Base-by-base conservation (phyloP, 2,888 invertebrate genomes). In the Elysia crispata region DNA sequence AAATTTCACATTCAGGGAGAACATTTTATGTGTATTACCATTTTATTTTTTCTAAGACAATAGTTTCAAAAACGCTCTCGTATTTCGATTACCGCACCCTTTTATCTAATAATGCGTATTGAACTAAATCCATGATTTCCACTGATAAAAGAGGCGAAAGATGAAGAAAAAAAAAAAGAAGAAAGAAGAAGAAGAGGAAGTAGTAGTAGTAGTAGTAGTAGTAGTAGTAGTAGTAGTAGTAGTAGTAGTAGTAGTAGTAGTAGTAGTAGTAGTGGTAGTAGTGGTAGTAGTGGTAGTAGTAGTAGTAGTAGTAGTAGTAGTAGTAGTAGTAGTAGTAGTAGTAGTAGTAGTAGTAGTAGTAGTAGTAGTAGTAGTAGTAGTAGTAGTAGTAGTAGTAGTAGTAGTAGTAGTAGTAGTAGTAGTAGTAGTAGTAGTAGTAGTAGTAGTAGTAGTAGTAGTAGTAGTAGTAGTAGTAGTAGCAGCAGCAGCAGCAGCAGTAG, bases 161-260 rank as follows among this genome's bases (percentile, higher is more conserved):
- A n/a, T n/a, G n/a, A n/a, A n/a, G n/a, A n/a, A n/a, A n/a, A n/a
- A n/a, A n/a, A n/a, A n/a, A n/a, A n/a, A n/a, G n/a, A n/a, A n/a
- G n/a, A n/a, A n/a, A n/a, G n/a, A n/a, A n/a, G n/a, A n/a, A n/a
- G n/a, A n/a, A n/a, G n/a, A n/a, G n/a, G n/a, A n/a, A n/a, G n/a
- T n/a, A n/a, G n/a, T n/a, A n/a, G n/a, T n/a, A n/a, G n/a, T n/a
- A n/a, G n/a, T n/a, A n/a, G n/a, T n/a, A n/a, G n/a, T n/a, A n/a
- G n/a, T n/a, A n/a, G 54, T 54, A 54, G 54, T 54, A 54, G 54
- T 54, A 54, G 54, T 54, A 54, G 54, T 54, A 54, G 54, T 54
- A 54, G 54, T 54, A 54, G 54, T 54, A 54, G 54, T 15, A 54
- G 54, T 54, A 54, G 54, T 54, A 54, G 54, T 54, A 54, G 54